These are phyloP conservation scores for Scelioninae gen. 2 DNA, from an alignment of 2,888 invertebrate genomes.

Conservation along the genomic window DNA sequence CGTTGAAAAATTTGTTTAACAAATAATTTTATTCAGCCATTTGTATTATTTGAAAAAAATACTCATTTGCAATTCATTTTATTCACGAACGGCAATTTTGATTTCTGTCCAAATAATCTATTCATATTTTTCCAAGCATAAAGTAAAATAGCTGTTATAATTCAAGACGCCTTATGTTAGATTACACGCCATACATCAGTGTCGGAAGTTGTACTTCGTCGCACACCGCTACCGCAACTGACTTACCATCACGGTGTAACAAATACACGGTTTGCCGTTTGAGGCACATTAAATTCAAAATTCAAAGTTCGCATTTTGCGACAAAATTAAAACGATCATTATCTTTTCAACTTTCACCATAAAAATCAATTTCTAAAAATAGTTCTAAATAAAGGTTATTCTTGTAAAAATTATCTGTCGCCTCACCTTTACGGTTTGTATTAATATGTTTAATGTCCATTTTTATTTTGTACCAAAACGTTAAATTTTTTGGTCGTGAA, in stretches of 20 bases:
- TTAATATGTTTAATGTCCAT: no score
- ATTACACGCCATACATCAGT: constrained; percentile 44
- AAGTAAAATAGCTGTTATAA: constrained; percentile 44
- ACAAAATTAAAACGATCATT: not conserved
- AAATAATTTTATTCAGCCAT: no score
- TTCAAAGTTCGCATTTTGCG: constrained; percentile 15
- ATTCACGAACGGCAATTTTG: constrained; percentile 25
- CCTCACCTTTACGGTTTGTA: no score
- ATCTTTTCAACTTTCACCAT: not conserved
- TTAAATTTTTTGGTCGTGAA: no score
- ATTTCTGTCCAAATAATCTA: constrained; percentile 41
- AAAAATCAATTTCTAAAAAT: no score
- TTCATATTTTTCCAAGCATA: constrained; percentile 40
- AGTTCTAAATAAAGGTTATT: no score
- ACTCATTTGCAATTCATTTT: not conserved
- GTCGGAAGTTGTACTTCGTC: constrained; percentile 42
- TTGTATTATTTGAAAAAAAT: not conserved
- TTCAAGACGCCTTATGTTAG: constrained; percentile 45
- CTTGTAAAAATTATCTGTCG: no score
- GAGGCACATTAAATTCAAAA: constrained; percentile 24
- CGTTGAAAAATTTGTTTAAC: no score
- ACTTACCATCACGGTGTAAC: constrained; percentile 9
- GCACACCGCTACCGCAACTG: constrained; percentile 23
- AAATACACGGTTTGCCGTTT: constrained; percentile 9
- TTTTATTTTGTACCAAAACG: no score